A percentile compares a stretch with the other conserved stretches of the same genome.
These are phyloP conservation scores for Tyrophagus putrescentiae DNA, from an alignment of 1,140 invertebrate species.

Conservation along the genomic window DNA sequence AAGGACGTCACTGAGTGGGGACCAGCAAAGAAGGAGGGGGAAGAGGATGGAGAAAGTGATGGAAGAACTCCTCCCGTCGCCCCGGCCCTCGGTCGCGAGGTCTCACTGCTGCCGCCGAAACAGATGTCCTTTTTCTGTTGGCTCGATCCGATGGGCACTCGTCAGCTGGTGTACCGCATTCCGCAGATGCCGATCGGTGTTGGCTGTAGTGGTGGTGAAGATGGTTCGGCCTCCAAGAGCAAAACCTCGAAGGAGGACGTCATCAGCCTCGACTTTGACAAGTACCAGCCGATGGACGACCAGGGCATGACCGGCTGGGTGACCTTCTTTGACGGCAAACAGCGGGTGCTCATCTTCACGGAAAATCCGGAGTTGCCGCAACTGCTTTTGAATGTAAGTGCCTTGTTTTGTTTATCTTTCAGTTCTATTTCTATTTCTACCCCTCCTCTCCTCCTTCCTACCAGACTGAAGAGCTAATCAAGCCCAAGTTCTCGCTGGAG, in stretches of 20 bases:
- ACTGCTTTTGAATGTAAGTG: conserved; percentile 43
- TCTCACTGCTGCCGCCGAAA: background rate
- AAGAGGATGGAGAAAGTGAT: too few relatives aligned
- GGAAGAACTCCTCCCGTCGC: too few relatives aligned
- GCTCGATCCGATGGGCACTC: conserved; percentile 35
- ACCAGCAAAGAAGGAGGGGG: too few relatives aligned
- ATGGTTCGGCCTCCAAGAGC: too few relatives aligned
- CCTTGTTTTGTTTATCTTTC: too few relatives aligned
- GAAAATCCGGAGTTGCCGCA: conserved; percentile 53
- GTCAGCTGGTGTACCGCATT: conserved; percentile 32
- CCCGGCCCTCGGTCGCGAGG: background rate
- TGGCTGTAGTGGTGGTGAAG: too few relatives aligned
- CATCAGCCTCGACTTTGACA: conserved; percentile 39
- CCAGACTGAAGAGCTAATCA: conserved; percentile 51
- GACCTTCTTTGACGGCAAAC: conserved; percentile 82
- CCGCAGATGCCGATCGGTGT: background rate
- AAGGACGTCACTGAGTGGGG: conserved; percentile 25
- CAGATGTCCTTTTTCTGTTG: conserved; percentile 31
- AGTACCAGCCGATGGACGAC: conserved; percentile 37
- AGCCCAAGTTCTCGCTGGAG: conserved; percentile 53
- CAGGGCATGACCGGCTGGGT: conserved; percentile 58
- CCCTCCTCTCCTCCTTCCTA: conserved; percentile 17
- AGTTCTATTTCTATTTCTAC: too few relatives aligned
- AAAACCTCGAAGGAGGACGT: too few relatives aligned
- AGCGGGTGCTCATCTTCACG: conserved; percentile 77